Evolutionary conservation across 2,888 invertebrate species (phyloP).

Genomic region (Andrena camellia): DNA sequence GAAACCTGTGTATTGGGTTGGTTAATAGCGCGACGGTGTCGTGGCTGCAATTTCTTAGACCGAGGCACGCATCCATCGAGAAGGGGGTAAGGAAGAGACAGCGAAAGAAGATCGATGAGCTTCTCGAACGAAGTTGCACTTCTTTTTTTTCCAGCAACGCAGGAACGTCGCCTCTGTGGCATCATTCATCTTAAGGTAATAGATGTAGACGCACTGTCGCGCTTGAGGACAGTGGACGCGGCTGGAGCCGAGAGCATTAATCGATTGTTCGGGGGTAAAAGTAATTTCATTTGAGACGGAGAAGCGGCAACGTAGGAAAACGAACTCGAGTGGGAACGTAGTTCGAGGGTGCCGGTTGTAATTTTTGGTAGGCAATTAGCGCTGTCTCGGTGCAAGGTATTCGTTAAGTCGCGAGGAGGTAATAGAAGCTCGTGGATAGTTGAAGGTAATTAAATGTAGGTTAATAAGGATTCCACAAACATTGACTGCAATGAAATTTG

Average conservation of each 20-base stretch:
- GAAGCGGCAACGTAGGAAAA: background rate
- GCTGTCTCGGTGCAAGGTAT: background rate
- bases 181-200: conserved; percentile 67
- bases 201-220: conserved; percentile 36
- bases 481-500: background rate
- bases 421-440: background rate
- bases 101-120: conserved; percentile 67
- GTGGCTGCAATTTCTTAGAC: conserved; percentile 58
- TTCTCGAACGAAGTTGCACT: conserved; percentile 62
- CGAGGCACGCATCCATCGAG: conserved; percentile 40
- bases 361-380: background rate
- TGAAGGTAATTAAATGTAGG: background rate
- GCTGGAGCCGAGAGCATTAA: conserved; percentile 25
- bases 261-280: conserved; percentile 36
- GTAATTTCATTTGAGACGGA: background rate
- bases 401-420: background rate
- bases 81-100: background rate
- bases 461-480: background rate
- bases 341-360: background rate
- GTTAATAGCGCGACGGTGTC: background rate
- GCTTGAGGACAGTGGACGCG: conserved; percentile 6
- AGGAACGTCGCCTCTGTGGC: conserved; percentile 19
- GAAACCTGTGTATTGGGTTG: background rate
- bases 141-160: conserved; percentile 41
- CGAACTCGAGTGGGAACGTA: background rate